Conservation (phyloP, 2,113 vertebrate species). For the Corynorhinus townsendii region DNA sequence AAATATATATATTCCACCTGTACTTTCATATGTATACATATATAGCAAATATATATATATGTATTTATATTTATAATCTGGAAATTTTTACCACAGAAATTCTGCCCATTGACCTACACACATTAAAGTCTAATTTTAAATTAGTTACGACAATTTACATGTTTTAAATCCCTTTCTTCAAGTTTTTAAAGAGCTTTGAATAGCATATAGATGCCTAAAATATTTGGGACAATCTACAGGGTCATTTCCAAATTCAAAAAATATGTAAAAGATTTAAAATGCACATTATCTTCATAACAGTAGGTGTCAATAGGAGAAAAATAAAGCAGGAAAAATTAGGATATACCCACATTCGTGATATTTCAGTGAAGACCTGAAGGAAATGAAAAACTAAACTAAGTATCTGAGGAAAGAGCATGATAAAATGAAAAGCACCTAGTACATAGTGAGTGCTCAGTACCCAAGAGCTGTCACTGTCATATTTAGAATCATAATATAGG, state of each 20-base stretch:
- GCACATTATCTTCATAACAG: not conserved
- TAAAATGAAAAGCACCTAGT: not conserved
- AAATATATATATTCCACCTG: not conserved
- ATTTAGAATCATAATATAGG: not conserved
- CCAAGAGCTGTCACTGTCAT: not conserved
- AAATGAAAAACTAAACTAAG: not conserved
- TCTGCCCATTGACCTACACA: not conserved
- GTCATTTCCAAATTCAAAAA: not conserved
- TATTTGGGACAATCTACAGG: not conserved
- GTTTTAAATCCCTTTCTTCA: not conserved
- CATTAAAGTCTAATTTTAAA: not conserved
- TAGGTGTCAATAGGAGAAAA: not conserved
- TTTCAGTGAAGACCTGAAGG: not conserved
- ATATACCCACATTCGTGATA: not conserved
- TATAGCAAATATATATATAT: not conserved
- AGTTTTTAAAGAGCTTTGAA: not conserved
- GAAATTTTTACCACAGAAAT: not conserved
- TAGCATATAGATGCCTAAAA: not conserved
- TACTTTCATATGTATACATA: not conserved
- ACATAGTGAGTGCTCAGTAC: not conserved
- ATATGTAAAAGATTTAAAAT: not conserved
- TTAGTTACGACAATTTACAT: not conserved
- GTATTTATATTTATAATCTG: not conserved
- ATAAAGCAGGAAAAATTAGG: not conserved
- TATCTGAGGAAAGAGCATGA: not conserved